Percentiles rank a stretch among this genome's conserved stretches.
phyloP scores from a whole-genome alignment of 2,888 invertebrate genomes.

The Anodontia alba region DNA sequence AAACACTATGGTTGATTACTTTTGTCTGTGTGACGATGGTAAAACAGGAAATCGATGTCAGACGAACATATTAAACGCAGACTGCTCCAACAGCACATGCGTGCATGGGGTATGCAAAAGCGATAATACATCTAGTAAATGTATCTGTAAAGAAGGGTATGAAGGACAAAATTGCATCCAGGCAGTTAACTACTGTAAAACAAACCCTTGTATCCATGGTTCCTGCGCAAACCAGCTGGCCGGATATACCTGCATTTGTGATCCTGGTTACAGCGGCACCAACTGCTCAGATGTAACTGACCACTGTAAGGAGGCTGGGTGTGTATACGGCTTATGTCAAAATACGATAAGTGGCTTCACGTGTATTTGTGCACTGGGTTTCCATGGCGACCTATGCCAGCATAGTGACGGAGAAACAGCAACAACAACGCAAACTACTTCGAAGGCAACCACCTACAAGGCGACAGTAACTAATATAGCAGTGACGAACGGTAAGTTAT shows the following conservation, averaged over 20 bases:
- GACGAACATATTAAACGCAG: not conserved
- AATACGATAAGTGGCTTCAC: constrained; percentile 25
- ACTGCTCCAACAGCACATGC: constrained; percentile 15
- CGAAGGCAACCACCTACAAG: not conserved
- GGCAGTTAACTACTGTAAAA: constrained; percentile 20
- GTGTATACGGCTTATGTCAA: constrained; percentile 48
- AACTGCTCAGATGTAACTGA: constrained; percentile 31
- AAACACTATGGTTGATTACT: constrained; percentile 42
- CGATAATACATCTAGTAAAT: not conserved
- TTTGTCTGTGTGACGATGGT: constrained; percentile 42
- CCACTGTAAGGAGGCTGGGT: constrained; percentile 33
- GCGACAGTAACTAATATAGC: not conserved
- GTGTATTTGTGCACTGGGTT: constrained; percentile 45
- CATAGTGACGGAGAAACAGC: constrained; percentile 19
- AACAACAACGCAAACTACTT: constrained; percentile 6
- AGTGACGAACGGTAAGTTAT: not conserved
- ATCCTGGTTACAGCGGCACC: constrained; percentile 34
- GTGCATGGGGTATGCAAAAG: constrained; percentile 22
- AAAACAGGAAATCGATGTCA: constrained; percentile 35
- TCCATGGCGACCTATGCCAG: constrained; percentile 40
- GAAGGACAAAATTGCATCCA: constrained; percentile 21
- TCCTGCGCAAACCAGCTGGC: constrained; percentile 3
- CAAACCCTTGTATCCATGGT: constrained; percentile 28
- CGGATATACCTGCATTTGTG: constrained; percentile 28
- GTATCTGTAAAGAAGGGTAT: constrained; percentile 19